These are phyloP conservation scores for Yasuhikotakia modesta DNA, from an alignment of 2,797 vertebrate genomes.

Conservation along the genomic window DNA sequence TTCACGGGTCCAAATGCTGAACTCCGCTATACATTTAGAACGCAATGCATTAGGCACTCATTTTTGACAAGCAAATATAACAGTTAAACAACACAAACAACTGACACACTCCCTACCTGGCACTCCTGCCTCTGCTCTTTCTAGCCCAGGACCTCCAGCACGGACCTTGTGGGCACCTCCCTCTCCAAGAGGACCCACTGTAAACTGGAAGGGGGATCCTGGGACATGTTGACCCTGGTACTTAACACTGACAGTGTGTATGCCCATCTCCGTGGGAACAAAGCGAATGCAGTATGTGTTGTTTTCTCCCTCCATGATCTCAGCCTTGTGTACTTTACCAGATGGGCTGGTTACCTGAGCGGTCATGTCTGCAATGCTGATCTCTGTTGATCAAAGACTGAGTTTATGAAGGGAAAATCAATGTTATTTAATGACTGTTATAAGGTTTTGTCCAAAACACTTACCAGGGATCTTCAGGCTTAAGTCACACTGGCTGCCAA, in stretches of 20 bases:
- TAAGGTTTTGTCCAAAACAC: neutral
- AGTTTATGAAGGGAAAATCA: neutral
- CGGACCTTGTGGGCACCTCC: slow-evolving; percentile 91
- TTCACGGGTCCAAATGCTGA: slow-evolving; percentile 94
- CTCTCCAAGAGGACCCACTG: slow-evolving; percentile 90
- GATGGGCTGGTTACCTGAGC: slow-evolving; percentile 92
- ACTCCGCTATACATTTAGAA: slow-evolving; percentile 77
- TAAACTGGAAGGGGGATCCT: slow-evolving; percentile 94
- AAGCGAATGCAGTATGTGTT: slow-evolving; percentile 93
- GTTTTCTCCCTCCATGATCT: slow-evolving; percentile 91
- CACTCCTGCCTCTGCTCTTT: slow-evolving; percentile 87
- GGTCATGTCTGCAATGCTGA: slow-evolving; percentile 88
- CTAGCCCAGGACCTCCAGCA: slow-evolving; percentile 88
- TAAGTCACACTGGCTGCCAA: slow-evolving; percentile 92
- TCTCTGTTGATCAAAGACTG: slow-evolving; percentile 73
- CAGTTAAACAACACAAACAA: no score
- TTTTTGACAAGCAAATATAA: neutral
- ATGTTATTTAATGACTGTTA: neutral
- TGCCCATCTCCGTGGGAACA: slow-evolving; percentile 89
- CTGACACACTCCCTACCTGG: slow-evolving; percentile 78
- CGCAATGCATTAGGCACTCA: neutral
- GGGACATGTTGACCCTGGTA: slow-evolving; percentile 89
- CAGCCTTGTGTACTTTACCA: slow-evolving; percentile 85
- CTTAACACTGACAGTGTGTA: slow-evolving; percentile 91
- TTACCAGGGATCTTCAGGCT: slow-evolving; percentile 92